These are phyloP conservation scores for Arnoldichthys spilopterus DNA, from an alignment of 2,797 vertebrate genomes.

Conservation along the genomic window DNA sequence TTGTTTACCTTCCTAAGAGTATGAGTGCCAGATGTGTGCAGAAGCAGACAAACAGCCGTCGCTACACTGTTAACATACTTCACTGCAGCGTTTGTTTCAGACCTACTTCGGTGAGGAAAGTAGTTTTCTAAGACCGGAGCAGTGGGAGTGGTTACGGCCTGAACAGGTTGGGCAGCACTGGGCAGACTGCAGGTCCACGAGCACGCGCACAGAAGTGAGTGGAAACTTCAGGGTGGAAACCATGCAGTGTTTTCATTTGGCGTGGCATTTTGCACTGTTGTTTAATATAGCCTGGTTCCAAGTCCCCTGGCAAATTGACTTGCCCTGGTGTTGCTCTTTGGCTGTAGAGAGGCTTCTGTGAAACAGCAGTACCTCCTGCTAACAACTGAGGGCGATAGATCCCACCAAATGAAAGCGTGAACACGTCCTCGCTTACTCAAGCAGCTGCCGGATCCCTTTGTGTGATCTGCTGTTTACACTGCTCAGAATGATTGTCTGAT, in stretches of 20 bases:
- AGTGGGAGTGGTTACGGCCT: too few relatives aligned
- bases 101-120: too few relatives aligned
- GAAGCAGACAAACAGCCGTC: too few relatives aligned
- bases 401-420: conserved; percentile 67
- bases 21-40: too few relatives aligned
- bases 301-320: conserved; percentile 6
- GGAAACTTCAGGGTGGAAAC: neutral
- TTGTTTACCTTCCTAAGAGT: too few relatives aligned
- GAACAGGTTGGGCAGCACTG: neutral
- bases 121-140: too few relatives aligned
- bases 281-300: conserved; percentile 2
- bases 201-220: neutral
- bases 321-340: neutral
- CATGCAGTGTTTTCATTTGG: conserved; percentile 1
- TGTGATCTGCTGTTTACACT: neutral
- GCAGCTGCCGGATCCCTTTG: conserved; percentile 43
- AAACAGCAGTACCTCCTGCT: conserved; percentile 53
- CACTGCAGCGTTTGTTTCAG: too few relatives aligned
- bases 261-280: conserved; percentile 13
- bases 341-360: neutral
- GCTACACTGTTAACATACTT: too few relatives aligned
- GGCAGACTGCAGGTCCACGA: neutral
- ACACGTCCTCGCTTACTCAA: conserved; percentile 34
- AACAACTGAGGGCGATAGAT: conserved; percentile 79
- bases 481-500: conserved; percentile 68